These are phyloP conservation scores for Trichomycterus rosablanca DNA, from an alignment of 2,113 vertebrate genomes.

Conservation along the genomic window DNA sequence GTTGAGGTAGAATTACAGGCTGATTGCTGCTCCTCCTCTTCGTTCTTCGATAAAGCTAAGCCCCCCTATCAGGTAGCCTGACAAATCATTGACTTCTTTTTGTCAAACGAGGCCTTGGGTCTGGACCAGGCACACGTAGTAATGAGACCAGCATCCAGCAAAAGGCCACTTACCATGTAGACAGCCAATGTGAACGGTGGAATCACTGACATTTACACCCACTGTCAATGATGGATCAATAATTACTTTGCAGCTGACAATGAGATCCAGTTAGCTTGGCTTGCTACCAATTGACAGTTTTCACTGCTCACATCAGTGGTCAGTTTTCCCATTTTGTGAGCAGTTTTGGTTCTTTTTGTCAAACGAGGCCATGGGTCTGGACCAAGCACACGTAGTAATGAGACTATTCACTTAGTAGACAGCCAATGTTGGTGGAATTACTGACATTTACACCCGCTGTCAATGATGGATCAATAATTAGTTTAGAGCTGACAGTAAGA, in stretches of 20 bases:
- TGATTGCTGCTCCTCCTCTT: slow-evolving; percentile 28
- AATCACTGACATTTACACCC: slow-evolving; percentile 49
- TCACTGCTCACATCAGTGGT: neutral
- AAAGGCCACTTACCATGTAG: slow-evolving; percentile 42
- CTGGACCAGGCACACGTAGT: slow-evolving; percentile 28
- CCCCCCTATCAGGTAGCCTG: slow-evolving; percentile 43
- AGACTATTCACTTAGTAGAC: slow-evolving; percentile 45
- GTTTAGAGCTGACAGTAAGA: slow-evolving; percentile 55
- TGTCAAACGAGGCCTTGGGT: slow-evolving; percentile 28
- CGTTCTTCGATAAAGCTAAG: slow-evolving; percentile 44
- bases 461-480: slow-evolving; percentile 61
- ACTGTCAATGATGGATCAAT: slow-evolving; percentile 62
- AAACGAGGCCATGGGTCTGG: slow-evolving; percentile 6
- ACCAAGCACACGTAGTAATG: slow-evolving; percentile 41
- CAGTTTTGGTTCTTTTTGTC: too few species aligned
- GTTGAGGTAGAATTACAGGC: slow-evolving; percentile 34
- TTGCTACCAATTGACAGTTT: slow-evolving; percentile 1
- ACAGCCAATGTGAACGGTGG: slow-evolving; percentile 26
- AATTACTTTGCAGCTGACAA: slow-evolving; percentile 59
- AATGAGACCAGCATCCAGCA: slow-evolving; percentile 39
- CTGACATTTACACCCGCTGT: slow-evolving; percentile 51
- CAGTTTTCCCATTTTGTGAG: slow-evolving; percentile 9
- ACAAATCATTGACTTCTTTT: slow-evolving; percentile 52
- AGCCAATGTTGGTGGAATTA: slow-evolving; percentile 35
- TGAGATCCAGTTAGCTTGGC: slow-evolving; percentile 7